Evolutionary conservation across 1,140 invertebrate species (phyloP).

Genomic region (Stenopsyche tienmushanensis): DNA sequence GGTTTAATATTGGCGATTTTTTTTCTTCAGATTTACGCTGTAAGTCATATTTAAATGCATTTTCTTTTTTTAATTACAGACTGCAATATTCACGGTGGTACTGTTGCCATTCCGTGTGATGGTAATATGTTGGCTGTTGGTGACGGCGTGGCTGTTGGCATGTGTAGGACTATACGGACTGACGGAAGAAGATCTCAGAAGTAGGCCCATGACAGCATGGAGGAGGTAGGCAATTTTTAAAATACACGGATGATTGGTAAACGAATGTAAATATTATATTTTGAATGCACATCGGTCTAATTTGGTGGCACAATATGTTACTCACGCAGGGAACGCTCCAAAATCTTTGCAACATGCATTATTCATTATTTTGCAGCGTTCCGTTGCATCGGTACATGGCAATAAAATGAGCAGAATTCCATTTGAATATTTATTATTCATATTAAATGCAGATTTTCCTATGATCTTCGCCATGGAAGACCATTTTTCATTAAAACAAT

Average conservation of each 20-base stretch:
- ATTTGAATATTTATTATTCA: too few species aligned
- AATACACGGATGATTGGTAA: slow-evolving; percentile 38
- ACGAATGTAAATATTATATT: neutral
- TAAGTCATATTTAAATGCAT: neutral
- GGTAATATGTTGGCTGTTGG: slow-evolving; percentile 70
- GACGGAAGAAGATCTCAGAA: slow-evolving; percentile 71
- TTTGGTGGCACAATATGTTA: too few species aligned
- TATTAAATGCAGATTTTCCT: too few species aligned
- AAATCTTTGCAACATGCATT: too few species aligned
- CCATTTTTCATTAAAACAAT: too few species aligned
- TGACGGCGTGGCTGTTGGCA: slow-evolving; percentile 79
- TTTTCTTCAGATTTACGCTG: neutral
- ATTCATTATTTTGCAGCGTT: too few species aligned
- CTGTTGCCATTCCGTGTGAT: slow-evolving; percentile 75
- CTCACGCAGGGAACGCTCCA: too few species aligned
- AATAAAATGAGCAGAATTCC: too few species aligned
- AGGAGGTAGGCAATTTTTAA: slow-evolving; percentile 61
- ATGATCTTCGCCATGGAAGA: too few species aligned
- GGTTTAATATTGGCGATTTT: neutral
- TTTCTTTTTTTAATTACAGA: slow-evolving; percentile 62
- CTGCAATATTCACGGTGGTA: slow-evolving; percentile 75
- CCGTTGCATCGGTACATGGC: too few species aligned
- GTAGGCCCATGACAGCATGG: slow-evolving; percentile 77
- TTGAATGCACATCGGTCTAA: too few species aligned
- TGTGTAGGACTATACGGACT: slow-evolving; percentile 75